Conservation (phyloP, 2,888 invertebrate genomes). For the Tiliacea aurago region DNA sequence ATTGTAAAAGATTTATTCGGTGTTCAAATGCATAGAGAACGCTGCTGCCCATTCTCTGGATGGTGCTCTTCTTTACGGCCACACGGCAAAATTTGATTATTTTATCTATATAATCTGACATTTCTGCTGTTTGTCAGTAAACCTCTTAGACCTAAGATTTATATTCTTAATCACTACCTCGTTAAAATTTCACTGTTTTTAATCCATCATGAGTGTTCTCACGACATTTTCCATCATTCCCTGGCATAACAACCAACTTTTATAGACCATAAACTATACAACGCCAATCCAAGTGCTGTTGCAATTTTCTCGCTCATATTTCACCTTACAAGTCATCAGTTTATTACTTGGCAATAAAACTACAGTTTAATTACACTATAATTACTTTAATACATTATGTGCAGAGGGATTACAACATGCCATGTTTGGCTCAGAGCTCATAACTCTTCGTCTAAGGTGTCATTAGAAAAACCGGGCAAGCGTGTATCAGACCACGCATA, state of each 20-base stretch:
- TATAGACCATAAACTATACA: slow-evolving; percentile 40
- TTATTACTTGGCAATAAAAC: slow-evolving; percentile 47
- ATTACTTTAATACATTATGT: slow-evolving; percentile 48
- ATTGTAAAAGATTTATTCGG: too few relatives aligned
- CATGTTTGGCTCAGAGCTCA: slow-evolving; percentile 23
- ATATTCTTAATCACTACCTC: neutral
- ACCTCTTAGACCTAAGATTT: neutral
- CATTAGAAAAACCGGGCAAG: slow-evolving; percentile 26
- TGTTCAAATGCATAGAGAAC: too few relatives aligned
- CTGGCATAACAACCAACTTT: slow-evolving; percentile 8
- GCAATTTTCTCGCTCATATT: slow-evolving; percentile 38
- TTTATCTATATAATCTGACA: neutral
- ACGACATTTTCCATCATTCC: slow-evolving; percentile 14
- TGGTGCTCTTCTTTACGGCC: too few relatives aligned
- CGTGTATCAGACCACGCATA: neutral
- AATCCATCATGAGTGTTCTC: slow-evolving; percentile 31
- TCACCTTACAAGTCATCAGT: slow-evolving; percentile 43
- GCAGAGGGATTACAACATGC: slow-evolving; percentile 33
- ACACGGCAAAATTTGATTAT: too few relatives aligned
- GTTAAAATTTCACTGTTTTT: neutral
- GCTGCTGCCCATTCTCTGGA: too few relatives aligned
- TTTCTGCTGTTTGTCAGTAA: neutral
- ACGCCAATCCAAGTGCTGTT: slow-evolving; percentile 35
- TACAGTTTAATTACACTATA: slow-evolving; percentile 38
- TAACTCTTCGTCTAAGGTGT: slow-evolving; percentile 48